These are phyloP conservation scores for Psettodes erumei DNA, from an alignment of 2,113 vertebrate genomes.

Conservation along the genomic window DNA sequence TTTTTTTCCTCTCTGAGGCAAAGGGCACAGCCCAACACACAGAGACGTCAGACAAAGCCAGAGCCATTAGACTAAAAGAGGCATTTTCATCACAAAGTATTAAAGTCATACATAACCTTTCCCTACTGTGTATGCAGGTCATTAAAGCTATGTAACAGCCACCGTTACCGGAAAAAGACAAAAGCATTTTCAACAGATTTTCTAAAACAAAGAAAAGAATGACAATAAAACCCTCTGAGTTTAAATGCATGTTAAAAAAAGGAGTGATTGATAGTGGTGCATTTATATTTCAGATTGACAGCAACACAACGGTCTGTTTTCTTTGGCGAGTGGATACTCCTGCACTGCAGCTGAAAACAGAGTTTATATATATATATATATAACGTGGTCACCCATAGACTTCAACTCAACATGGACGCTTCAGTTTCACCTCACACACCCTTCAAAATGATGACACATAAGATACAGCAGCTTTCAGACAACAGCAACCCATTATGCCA, in stretches of 20 bases:
- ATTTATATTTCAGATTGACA: constrained; percentile 9
- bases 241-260: too few species aligned
- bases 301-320: too few species aligned
- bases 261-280: neutral
- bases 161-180: neutral
- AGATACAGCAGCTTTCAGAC: too few species aligned
- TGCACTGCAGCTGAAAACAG: too few species aligned
- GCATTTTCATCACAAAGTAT: constrained; percentile 19
- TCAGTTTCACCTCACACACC: too few species aligned
- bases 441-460: too few species aligned
- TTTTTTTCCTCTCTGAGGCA: constrained; percentile 27
- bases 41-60: constrained; percentile 4
- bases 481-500: neutral
- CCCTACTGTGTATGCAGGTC: neutral
- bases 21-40: constrained; percentile 3
- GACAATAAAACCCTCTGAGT: too few species aligned
- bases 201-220: neutral
- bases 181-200: constrained; percentile 9
- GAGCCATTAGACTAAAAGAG: constrained; percentile 29
- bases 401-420: too few species aligned
- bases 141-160: constrained; percentile 8
- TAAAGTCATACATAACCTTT: constrained; percentile 23
- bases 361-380: too few species aligned
- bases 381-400: too few species aligned
- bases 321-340: too few species aligned